These are phyloP conservation scores for Parthenolecanium corni DNA, from an alignment of 2,888 invertebrate genomes.

Conservation along the genomic window DNA sequence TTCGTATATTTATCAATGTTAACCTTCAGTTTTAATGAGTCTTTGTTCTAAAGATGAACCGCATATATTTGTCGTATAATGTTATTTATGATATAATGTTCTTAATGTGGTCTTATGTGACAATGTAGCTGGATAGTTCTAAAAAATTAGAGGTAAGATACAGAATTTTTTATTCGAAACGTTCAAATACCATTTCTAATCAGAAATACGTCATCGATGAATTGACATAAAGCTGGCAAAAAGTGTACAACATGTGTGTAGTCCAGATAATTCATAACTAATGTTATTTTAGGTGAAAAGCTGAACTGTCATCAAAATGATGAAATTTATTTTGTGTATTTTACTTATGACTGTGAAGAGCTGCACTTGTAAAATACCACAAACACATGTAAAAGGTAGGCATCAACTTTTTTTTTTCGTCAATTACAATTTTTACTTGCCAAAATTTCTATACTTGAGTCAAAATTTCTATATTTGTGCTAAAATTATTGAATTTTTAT, in stretches of 20 bases:
- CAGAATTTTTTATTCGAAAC: too few relatives aligned
- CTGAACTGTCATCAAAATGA: background rate
- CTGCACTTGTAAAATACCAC: constrained; percentile 16
- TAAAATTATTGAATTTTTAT: too few relatives aligned
- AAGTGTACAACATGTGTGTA: too few relatives aligned
- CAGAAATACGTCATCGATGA: background rate
- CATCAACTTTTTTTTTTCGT: background rate
- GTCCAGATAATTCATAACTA: background rate
- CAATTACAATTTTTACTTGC: too few relatives aligned
- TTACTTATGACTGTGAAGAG: constrained; percentile 10
- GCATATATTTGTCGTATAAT: background rate
- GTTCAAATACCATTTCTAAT: background rate
- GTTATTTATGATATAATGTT: background rate
- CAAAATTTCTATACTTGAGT: too few relatives aligned
- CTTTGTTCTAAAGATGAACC: constrained; percentile 5
- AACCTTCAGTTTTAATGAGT: constrained; percentile 23
- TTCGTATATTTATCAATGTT: background rate
- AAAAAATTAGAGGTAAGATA: too few relatives aligned
- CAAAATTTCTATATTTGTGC: too few relatives aligned
- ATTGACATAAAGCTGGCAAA: background rate
- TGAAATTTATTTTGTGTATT: background rate
- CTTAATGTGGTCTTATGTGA: background rate
- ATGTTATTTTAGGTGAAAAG: background rate
- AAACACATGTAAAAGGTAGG: constrained; percentile 16
- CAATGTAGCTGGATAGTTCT: background rate